phyloP scores from a whole-genome alignment of 2,888 invertebrate species.

The Tethea ocularis region DNA sequence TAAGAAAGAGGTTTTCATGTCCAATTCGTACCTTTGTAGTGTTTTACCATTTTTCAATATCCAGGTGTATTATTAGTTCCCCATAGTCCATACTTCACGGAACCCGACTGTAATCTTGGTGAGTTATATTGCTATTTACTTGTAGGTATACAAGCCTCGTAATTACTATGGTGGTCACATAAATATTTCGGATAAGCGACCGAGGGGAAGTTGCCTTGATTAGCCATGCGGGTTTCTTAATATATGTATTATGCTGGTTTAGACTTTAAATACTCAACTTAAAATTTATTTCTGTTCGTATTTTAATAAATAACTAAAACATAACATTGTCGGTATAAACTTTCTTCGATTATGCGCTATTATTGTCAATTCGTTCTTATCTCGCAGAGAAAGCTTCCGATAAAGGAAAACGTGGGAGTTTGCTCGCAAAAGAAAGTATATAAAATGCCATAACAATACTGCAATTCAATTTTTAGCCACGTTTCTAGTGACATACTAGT shows the following conservation, averaged over 20 bases:
- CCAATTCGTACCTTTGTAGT: not conserved
- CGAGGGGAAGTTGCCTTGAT: slow-evolving; percentile 48
- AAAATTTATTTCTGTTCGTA: not conserved
- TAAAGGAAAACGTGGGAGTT: slow-evolving; percentile 79
- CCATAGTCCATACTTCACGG: not conserved
- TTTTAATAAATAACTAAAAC: slow-evolving; percentile 13
- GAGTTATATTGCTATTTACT: slow-evolving; percentile 22
- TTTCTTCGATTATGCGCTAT: slow-evolving; percentile 62
- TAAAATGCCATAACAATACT: slow-evolving; percentile 53
- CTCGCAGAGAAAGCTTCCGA: slow-evolving; percentile 71
- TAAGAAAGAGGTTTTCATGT: too few relatives aligned
- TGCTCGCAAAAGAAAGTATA: slow-evolving; percentile 65
- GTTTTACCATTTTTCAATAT: not conserved
- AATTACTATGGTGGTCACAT: slow-evolving; percentile 67
- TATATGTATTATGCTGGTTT: slow-evolving; percentile 39
- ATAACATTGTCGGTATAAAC: slow-evolving; percentile 35
- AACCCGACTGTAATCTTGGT: not conserved
- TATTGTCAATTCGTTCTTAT: slow-evolving; percentile 69
- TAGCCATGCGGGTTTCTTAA: slow-evolving; percentile 66
- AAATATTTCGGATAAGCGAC: slow-evolving; percentile 69
- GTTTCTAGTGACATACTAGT: slow-evolving; percentile 62
- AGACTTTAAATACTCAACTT: not conserved
- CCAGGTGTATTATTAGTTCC: not conserved
- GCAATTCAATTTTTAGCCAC: slow-evolving; percentile 55
- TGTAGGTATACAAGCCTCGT: slow-evolving; percentile 31